These are phyloP conservation scores for Tonatia bakeri DNA, from an alignment of 2,113 vertebrate species.

Conservation along the genomic window DNA sequence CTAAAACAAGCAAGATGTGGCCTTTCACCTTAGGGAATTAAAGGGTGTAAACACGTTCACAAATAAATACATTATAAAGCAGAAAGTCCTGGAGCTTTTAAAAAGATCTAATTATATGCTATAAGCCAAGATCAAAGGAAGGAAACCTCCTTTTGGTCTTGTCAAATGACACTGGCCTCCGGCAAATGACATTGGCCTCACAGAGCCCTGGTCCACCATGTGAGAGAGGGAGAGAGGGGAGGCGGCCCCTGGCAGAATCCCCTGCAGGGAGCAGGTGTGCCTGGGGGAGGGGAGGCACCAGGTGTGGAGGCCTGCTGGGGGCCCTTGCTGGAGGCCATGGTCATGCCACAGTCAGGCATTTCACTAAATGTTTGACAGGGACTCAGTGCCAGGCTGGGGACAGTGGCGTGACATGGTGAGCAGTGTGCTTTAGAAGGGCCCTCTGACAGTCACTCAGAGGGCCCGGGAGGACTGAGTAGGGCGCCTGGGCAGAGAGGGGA, in stretches of 20 bases:
- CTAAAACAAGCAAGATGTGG: background rate
- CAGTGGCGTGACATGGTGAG: background rate
- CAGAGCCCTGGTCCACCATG: background rate
- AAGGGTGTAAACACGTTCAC: background rate
- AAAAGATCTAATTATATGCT: background rate
- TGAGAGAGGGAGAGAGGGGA: background rate
- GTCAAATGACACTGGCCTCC: background rate
- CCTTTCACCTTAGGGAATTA: background rate
- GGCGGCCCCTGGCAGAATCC: background rate
- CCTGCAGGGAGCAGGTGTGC: background rate
- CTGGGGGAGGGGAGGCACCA: background rate
- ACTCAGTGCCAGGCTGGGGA: background rate
- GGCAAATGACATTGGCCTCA: background rate
- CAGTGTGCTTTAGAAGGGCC: background rate
- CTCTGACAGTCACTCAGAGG: background rate
- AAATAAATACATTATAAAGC: background rate
- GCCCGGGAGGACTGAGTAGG: background rate
- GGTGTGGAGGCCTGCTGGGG: background rate
- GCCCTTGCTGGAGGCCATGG: accelerated
- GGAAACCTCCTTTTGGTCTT: background rate
- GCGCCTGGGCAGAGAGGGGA: too few species aligned
- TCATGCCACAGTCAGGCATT: background rate
- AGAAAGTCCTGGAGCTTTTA: background rate
- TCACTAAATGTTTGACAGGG: background rate
- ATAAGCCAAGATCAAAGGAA: background rate